A percentile compares a stretch with the other conserved stretches of the same genome.
Evolutionary conservation across 2,888 invertebrate genomes (phyloP).

Genomic region (Tillus elongatus): DNA sequence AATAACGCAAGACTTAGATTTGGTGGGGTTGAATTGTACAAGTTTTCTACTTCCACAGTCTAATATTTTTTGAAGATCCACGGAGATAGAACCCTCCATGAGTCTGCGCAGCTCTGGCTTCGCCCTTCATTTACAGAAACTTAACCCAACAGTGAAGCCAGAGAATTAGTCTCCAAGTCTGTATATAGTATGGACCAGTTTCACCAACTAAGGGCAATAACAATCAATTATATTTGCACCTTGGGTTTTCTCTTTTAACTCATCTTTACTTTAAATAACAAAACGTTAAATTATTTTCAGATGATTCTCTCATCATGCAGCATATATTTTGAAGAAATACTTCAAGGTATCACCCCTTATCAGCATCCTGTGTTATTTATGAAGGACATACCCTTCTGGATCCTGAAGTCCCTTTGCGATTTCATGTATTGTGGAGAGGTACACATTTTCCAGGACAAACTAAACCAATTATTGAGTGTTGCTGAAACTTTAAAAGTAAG

Average conservation of each 20-base stretch:
- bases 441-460: constrained; percentile 42
- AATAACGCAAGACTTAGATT: no score
- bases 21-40: no score
- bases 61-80: no score
- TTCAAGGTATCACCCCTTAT: constrained; percentile 39
- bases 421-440: constrained; percentile 49
- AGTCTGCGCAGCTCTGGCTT: no score
- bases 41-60: no score
- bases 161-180: no score
- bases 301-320: constrained; percentile 46
- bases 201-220: no score
- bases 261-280: not conserved
- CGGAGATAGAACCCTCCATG: no score
- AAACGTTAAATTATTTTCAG: constrained; percentile 31
- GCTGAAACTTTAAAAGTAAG: constrained; percentile 42
- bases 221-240: not conserved
- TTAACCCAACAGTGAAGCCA: no score
- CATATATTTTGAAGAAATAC: constrained; percentile 44
- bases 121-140: no score
- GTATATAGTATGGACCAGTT: no score
- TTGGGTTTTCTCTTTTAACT: constrained; percentile 9
- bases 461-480: constrained; percentile 42
- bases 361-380: constrained; percentile 46
- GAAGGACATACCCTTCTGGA: constrained; percentile 44
- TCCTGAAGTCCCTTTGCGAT: constrained; percentile 44